These are phyloP conservation scores for Apamea sordens DNA, from an alignment of 2,888 invertebrate species.

Conservation along the genomic window DNA sequence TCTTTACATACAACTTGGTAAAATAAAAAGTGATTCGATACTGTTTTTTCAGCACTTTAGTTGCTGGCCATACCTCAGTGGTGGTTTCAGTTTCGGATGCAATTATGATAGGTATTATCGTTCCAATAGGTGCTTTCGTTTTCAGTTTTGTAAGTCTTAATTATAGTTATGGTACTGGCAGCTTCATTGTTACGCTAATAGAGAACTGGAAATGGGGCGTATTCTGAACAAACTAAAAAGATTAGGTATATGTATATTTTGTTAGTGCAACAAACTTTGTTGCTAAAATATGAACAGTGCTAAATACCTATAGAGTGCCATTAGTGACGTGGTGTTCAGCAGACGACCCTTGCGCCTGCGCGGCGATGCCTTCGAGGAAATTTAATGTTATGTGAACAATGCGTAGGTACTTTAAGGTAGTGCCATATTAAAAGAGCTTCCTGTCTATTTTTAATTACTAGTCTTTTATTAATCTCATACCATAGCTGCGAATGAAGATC, in stretches of 20 bases:
- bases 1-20: too few species aligned
- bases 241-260: slow-evolving; percentile 16
- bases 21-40: background rate
- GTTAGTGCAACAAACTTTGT: slow-evolving; percentile 19
- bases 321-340: slow-evolving; percentile 40
- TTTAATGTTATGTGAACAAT: slow-evolving; percentile 57
- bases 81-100: slow-evolving; percentile 11
- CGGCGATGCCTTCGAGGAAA: slow-evolving; percentile 73
- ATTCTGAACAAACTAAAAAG: slow-evolving; percentile 36
- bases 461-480: slow-evolving; percentile 68
- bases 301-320: slow-evolving; percentile 51
- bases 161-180: slow-evolving; percentile 39
- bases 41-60: background rate
- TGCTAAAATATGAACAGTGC: slow-evolving; percentile 32
- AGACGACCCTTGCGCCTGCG: slow-evolving; percentile 33
- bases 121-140: slow-evolving; percentile 49
- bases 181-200: slow-evolving; percentile 41
- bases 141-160: slow-evolving; percentile 27
- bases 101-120: slow-evolving; percentile 8
- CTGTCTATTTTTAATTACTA: slow-evolving; percentile 84
- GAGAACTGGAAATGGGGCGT: slow-evolving; percentile 19
- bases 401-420: slow-evolving; percentile 84
- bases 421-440: slow-evolving; percentile 91
- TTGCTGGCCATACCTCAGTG: slow-evolving; percentile 8
- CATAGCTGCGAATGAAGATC: background rate